Conservation (phyloP, 2,113 vertebrate species). For the Phoxinus phoxinus region DNA sequence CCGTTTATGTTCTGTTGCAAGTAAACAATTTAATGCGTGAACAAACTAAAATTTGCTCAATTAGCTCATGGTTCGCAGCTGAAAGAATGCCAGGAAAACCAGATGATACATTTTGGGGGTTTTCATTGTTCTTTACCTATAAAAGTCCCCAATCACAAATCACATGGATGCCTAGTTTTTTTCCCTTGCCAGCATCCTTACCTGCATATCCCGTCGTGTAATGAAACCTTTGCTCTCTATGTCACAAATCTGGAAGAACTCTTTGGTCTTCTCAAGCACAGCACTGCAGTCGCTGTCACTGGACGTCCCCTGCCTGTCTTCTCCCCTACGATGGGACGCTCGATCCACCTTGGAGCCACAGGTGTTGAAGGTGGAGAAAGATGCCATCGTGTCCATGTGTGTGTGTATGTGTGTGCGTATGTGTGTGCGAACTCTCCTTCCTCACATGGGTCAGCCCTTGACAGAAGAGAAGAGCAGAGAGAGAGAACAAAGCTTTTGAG, state of each 20-base stretch:
- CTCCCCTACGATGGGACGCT: constrained; percentile 20
- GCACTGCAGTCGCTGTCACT: constrained; percentile 58
- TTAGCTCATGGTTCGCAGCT: neutral
- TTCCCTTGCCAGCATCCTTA: constrained; percentile 61
- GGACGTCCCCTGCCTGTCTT: constrained; percentile 31
- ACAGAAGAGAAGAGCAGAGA: constrained; percentile 43
- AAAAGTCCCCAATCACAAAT: neutral
- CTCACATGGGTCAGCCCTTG: constrained; percentile 63
- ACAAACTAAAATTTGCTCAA: neutral
- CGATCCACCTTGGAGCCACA: constrained; percentile 46
- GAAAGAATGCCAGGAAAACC: neutral
- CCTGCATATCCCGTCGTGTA: constrained; percentile 87
- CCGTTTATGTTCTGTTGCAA: neutral
- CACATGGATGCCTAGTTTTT: neutral
- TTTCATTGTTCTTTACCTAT: neutral
- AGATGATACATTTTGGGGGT: neutral
- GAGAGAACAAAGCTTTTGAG: constrained; percentile 61
- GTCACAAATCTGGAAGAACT: constrained; percentile 94
- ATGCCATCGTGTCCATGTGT: constrained; percentile 68
- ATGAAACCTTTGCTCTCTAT: constrained; percentile 89
- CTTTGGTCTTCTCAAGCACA: constrained; percentile 81
- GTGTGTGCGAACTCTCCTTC: constrained; percentile 34
- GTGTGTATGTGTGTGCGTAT: neutral
- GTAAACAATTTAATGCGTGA: constrained; percentile 8
- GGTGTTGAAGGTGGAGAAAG: constrained; percentile 52